These are phyloP conservation scores for Caenorhabditis tropicalis DNA, from an alignment of 1,140 invertebrate genomes.

Conservation along the genomic window DNA sequence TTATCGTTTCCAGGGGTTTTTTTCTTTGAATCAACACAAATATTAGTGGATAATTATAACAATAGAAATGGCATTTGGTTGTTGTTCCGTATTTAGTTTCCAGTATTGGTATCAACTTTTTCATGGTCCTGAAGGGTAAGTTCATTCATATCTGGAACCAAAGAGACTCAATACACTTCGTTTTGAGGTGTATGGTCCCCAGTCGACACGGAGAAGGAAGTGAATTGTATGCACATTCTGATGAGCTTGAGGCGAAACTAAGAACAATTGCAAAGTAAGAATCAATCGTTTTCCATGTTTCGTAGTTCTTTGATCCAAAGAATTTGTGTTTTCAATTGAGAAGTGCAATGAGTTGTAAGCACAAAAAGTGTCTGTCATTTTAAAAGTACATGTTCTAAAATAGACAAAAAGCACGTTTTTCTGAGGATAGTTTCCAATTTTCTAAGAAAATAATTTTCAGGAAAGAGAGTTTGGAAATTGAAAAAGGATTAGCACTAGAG, in stretches of 20 bases:
- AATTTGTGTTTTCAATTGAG: too few relatives aligned
- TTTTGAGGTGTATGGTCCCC: constrained; percentile 2
- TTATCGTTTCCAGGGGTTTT: too few relatives aligned
- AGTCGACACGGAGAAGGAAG: constrained; percentile 17
- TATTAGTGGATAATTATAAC: background rate
- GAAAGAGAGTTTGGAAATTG: background rate
- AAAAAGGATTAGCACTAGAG: background rate
- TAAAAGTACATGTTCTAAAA: background rate
- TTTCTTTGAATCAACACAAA: too few relatives aligned
- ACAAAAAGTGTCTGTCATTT: background rate
- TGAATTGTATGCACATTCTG: constrained; percentile 3
- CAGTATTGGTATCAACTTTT: constrained; percentile 22
- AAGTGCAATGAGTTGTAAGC: background rate
- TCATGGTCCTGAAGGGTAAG: constrained; percentile 14
- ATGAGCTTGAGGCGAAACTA: background rate
- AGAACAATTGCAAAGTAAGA: background rate
- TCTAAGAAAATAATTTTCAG: background rate
- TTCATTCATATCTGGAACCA: background rate
- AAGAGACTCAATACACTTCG: background rate
- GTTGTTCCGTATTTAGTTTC: background rate
- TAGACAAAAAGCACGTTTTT: too few relatives aligned
- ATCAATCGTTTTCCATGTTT: too few relatives aligned
- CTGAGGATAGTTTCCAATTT: too few relatives aligned
- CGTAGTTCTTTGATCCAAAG: too few relatives aligned
- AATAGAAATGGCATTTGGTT: background rate